A percentile compares a stretch with the other conserved stretches of the same genome.
These are phyloP conservation scores for Amphilophus citrinellus DNA, from an alignment of 2,113 vertebrate genomes.

Conservation along the genomic window DNA sequence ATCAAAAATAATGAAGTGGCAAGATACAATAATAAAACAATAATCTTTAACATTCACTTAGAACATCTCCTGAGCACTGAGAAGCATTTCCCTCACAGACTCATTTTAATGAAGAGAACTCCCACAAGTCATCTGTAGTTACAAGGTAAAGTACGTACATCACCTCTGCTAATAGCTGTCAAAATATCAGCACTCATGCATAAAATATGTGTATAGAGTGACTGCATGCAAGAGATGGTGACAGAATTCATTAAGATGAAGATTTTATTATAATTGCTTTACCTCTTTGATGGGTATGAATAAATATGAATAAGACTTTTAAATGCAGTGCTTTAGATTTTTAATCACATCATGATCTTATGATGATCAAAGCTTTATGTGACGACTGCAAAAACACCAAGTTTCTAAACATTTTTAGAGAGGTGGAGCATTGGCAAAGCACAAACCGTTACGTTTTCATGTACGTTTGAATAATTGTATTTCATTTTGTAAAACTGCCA, in stretches of 20 bases:
- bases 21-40: slow-evolving; percentile 25
- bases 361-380: not conserved
- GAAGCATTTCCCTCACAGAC: not conserved
- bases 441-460: not conserved
- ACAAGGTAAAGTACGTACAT: slow-evolving; percentile 36
- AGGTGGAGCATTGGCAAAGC: not conserved
- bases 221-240: not conserved
- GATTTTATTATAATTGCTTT: not conserved
- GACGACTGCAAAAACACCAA: not conserved
- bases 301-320: not conserved
- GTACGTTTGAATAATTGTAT: not conserved
- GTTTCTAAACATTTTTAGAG: not conserved
- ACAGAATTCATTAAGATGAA: slow-evolving; percentile 26
- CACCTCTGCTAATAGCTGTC: slow-evolving; percentile 54
- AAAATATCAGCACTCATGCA: slow-evolving; percentile 30
- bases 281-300: slow-evolving; percentile 1
- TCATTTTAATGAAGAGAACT: slow-evolving; percentile 48
- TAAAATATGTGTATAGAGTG: slow-evolving; percentile 4
- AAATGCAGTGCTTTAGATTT: not conserved
- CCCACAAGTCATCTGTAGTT: slow-evolving; percentile 39
- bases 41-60: slow-evolving; percentile 24
- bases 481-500: not conserved
- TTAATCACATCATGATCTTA: not conserved
- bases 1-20: not conserved
- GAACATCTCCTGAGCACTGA: not conserved